Base-by-base conservation (phyloP, 2,888 invertebrate genomes). In the Boloria euphrosyne region DNA sequence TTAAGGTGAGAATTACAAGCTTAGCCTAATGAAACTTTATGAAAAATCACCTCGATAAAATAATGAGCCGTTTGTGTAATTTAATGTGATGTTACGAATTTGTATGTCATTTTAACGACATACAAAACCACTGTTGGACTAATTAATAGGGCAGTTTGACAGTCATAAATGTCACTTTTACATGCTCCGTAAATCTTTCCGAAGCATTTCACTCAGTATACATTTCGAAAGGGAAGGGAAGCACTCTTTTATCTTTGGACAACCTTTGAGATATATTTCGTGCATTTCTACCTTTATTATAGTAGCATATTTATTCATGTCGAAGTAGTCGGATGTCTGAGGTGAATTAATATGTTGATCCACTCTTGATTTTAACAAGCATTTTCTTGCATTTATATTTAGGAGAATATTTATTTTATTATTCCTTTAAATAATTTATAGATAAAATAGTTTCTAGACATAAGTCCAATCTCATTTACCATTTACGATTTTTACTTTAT, bases 151-250 rank as follows among this genome's bases (percentile, higher is more conserved):
- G 71, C 80, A 79, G 80, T 86, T 85, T 76, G 76, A 82, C 76
- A 78, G 76, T 75, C 84, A 87, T 90, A 83, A 90, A 83, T 81
- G 90, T 90, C 91, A 86, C 78, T 80, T 81, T 82, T 81, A 86
- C 82, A 84, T 81, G 75, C 76, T 76, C 75, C 78, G 87, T 88
- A 87, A 83, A 78, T 89, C 86, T 84, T 85, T 79, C 73, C 71
- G 74, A 77, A 75, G 77, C 76, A 76, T 83, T 85, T 83, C 79
- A 76, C 75, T 75, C 68, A 74, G 73, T 77, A 70, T 81, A 83
- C 79, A 80, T 82, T 80, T 58, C 65, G 67, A 69, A 59, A 64
- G 38, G 55, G 65, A 58, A 70, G 66, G 64, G 71, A 75, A 70
- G 71, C 62, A 55, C 67, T 71, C 73, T 75, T 76, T 78, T 75